Evolutionary conservation across 1,140 invertebrate genomes (phyloP), one percentile per base, ranked within the genome.

Genomic region (Ectropis grisescens): DNA sequence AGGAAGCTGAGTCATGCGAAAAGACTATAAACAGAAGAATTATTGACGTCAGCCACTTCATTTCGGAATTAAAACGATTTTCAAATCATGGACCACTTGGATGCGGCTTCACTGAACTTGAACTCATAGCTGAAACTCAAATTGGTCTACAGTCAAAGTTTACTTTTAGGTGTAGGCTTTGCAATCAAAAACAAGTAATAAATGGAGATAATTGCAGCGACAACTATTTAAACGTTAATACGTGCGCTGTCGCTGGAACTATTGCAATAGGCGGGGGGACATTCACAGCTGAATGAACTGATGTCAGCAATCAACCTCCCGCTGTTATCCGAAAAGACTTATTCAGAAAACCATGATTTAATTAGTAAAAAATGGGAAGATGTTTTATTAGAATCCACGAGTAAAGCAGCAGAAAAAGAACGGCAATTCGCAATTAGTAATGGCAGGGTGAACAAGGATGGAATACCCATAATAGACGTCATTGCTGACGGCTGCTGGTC

Each of bases 381-480:
- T 1, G 27, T 22, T 10, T 7, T 10, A 13, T 5, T 4, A 2
- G 16, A 22, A 11, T 22, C 27, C 5, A 40, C 33, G 37, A 29
- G 23, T n/a, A 8, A 33, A 12, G 37, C 30, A 5, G 37, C 14
- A n/a, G 30, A 26, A 33, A 19, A 9, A 29, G 37, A 40, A 33
- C 33, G 16, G 11, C 13, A 29, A 19, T 3, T 23, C 2, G 31
- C 37, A 2, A 28, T 40, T 7, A 12, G 2, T 6, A 11, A 40
- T 11, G 13, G 25, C 2, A 26, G 24, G 2, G 16, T 40, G 2
- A 23, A 33, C 11, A 40, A 33, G 27, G 12, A 33, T 23, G 37
- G 37, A 8, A 33, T 40, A 9, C 37, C 37, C 2, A 32, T 40
- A 2, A 40, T 40, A 33, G 40, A 42, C 13, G 29, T 42, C 1